Evolutionary conservation across 1,140 invertebrate genomes (phyloP).

Genomic region (Drosophila bocki): DNA sequence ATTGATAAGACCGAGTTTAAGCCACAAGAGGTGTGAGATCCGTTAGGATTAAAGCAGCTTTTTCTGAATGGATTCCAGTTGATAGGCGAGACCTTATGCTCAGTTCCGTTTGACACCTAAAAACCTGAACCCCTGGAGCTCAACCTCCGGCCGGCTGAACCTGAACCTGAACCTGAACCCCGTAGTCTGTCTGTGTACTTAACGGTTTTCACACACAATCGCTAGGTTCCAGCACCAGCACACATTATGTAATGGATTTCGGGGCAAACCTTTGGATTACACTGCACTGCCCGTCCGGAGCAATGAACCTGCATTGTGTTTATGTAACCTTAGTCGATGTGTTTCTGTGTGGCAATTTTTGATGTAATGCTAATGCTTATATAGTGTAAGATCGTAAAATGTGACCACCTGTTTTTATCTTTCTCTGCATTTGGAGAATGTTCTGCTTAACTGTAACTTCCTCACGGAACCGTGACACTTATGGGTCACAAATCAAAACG

Average conservation of each 20-base stretch:
- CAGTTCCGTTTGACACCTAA: constrained; percentile 35
- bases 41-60: constrained; percentile 48
- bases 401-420: constrained; percentile 2
- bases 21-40: constrained; percentile 38
- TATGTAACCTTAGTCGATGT: constrained; percentile 28
- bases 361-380: constrained; percentile 39
- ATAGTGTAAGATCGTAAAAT: constrained; percentile 30
- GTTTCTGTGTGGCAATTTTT: constrained; percentile 27
- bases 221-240: constrained; percentile 34
- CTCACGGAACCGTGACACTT: constrained; percentile 32
- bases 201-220: constrained; percentile 73
- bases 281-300: constrained; percentile 29
- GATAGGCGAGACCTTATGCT: constrained; percentile 28
- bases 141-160: constrained; percentile 31
- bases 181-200: constrained; percentile 34
- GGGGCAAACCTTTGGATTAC: constrained; percentile 32
- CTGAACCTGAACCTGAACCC: constrained; percentile 41
- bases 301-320: constrained; percentile 68
- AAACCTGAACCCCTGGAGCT: constrained; percentile 44
- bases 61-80: constrained; percentile 27
- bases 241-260: constrained; percentile 67
- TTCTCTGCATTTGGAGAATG: neutral
- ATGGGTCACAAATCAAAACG: constrained; percentile 38
- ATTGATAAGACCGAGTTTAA: constrained; percentile 40
- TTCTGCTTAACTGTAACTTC: constrained; percentile 44